phyloP scores from a whole-genome alignment of 2,797 vertebrate species.

The Chelonia mydas region DNA sequence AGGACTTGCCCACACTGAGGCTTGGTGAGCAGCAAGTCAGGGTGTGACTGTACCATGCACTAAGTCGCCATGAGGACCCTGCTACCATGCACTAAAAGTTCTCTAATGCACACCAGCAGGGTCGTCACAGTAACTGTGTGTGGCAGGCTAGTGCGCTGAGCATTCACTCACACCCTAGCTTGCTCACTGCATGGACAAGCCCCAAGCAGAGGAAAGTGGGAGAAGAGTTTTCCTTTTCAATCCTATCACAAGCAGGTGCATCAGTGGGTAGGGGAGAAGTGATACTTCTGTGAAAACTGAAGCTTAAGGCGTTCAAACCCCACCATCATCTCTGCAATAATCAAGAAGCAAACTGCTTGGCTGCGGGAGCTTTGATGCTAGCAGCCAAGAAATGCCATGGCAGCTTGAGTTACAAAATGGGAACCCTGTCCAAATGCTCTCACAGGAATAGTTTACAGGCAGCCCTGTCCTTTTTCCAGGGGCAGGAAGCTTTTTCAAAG shows the following conservation, averaged over 20 bases:
- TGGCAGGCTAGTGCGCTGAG: neutral
- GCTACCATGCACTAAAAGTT: neutral
- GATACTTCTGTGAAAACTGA: neutral
- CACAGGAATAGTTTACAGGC: neutral
- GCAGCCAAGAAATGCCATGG: neutral
- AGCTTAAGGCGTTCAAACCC: neutral
- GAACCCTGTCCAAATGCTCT: neutral
- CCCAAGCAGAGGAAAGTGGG: neutral
- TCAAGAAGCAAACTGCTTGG: neutral
- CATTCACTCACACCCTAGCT: neutral
- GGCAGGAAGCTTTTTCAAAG: neutral
- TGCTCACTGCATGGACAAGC: neutral
- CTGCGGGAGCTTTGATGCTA: neutral
- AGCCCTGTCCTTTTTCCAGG: neutral
- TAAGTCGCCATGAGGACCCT: neutral
- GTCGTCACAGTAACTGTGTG: neutral
- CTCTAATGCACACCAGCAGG: neutral
- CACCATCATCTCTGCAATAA: neutral
- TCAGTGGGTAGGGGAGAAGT: rapidly evolving
- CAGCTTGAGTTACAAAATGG: neutral
- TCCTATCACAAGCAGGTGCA: rapidly evolving
- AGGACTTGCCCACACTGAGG: neutral
- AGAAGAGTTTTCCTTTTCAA: neutral
- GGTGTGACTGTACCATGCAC: neutral
- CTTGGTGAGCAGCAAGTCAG: neutral